phyloP scores from a whole-genome alignment of 2,888 invertebrate species.

The Lepidocyrtinus sp. region DNA sequence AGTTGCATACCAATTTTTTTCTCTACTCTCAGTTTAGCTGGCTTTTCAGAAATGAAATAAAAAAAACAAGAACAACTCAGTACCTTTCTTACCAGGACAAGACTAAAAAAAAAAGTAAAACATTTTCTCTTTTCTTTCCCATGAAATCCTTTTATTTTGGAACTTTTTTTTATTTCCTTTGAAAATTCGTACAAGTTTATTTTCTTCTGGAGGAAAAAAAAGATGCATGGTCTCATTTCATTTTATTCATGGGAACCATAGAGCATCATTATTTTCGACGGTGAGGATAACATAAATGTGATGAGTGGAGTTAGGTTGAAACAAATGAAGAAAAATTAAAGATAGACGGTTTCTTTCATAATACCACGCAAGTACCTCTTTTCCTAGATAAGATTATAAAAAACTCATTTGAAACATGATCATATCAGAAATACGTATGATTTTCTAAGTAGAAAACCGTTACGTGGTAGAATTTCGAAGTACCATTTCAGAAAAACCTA shows the following conservation, averaged over 20 bases:
- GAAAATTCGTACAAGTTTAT: conserved; percentile 6
- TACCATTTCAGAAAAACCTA: too few relatives aligned
- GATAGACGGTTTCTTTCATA: conserved; percentile 11
- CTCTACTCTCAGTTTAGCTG: neutral
- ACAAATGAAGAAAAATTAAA: conserved; percentile 10
- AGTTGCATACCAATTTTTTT: conserved; percentile 60
- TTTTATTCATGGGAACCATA: conserved; percentile 7
- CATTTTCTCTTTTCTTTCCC: conserved; percentile 4
- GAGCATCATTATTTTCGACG: conserved; percentile 13
- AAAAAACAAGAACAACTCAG: conserved; percentile 4
- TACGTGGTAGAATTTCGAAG: too few relatives aligned
- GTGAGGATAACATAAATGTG: conserved; percentile 13
- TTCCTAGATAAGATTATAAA: neutral
- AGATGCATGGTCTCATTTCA: neutral
- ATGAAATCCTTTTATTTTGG: neutral
- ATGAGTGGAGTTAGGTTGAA: neutral
- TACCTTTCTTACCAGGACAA: neutral
- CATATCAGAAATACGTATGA: too few relatives aligned
- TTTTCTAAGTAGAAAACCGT: too few relatives aligned
- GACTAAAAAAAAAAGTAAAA: neutral
- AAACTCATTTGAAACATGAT: conserved; percentile 6
- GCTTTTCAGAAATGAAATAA: neutral
- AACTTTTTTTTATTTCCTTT: neutral
- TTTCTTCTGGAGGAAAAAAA: neutral
- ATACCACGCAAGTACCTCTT: neutral